Percentiles rank a stretch among this genome's conserved stretches.
phyloP scores from a whole-genome alignment of 2,888 invertebrate species.

The Marasmarcha lunaedactyla region DNA sequence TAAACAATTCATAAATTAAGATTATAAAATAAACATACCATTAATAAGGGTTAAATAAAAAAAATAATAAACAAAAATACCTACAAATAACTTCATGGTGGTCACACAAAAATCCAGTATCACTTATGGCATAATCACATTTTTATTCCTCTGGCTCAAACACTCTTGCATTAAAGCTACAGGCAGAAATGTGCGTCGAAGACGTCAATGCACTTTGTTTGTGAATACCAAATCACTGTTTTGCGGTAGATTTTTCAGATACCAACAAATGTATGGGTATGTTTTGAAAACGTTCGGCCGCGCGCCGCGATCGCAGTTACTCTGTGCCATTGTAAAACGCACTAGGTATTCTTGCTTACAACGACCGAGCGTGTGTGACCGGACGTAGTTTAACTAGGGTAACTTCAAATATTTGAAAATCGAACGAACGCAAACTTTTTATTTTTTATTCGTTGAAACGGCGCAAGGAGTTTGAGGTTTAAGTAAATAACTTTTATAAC shows the following conservation, averaged over 20 bases:
- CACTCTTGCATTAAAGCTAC: conserved; percentile 25
- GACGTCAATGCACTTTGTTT: conserved; percentile 35
- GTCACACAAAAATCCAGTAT: conserved; percentile 24
- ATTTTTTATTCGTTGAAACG: too few species aligned
- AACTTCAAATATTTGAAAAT: too few species aligned
- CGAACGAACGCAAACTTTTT: too few species aligned
- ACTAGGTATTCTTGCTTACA: not conserved
- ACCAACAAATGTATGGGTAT: conserved; percentile 51
- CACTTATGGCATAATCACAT: conserved; percentile 40
- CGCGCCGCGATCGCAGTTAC: not conserved
- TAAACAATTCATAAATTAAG: too few species aligned
- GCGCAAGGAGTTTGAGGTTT: too few species aligned
- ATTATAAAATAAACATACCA: too few species aligned
- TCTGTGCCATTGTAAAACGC: not conserved
- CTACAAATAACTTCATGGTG: conserved; percentile 37
- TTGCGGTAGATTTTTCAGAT: conserved; percentile 55
- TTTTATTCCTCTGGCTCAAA: conserved; percentile 28
- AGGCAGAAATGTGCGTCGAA: conserved; percentile 20
- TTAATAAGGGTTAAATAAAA: too few species aligned
- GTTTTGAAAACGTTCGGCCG: conserved; percentile 49
- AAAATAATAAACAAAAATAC: conserved; percentile 23
- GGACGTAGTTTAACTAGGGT: not conserved
- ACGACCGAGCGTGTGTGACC: not conserved
- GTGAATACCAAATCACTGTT: conserved; percentile 37
- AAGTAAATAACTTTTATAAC: too few species aligned